Evolutionary conservation across 1,140 invertebrate genomes (phyloP).

Genomic region (Aphaenogaster floridana): DNA sequence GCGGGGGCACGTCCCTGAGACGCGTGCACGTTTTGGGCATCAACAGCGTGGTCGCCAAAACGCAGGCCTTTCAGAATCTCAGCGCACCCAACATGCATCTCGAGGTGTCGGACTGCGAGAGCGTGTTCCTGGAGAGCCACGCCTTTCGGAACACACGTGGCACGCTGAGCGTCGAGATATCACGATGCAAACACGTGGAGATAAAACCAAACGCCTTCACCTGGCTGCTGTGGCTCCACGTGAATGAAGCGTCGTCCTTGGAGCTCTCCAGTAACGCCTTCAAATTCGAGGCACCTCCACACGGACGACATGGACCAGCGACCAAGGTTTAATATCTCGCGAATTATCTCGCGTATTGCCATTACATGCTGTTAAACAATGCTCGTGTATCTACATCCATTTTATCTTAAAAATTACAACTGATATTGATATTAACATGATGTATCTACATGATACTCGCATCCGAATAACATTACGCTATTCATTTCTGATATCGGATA

Average conservation of each 20-base stretch:
- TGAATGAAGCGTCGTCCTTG: constrained; percentile 87
- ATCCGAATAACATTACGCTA: constrained; percentile 15
- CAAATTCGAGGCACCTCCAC: constrained; percentile 88
- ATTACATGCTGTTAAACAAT: constrained; percentile 7
- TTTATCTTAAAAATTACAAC: constrained; percentile 15
- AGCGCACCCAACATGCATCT: constrained; percentile 86
- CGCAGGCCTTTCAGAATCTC: constrained; percentile 87
- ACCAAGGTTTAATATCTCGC: constrained; percentile 85
- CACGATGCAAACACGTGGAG: constrained; percentile 87
- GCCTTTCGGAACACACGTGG: constrained; percentile 88
- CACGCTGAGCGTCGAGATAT: constrained; percentile 88
- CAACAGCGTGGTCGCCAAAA: constrained; percentile 85
- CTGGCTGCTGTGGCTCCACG: constrained; percentile 88
- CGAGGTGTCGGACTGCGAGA: constrained; percentile 87
- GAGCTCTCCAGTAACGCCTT: constrained; percentile 88
- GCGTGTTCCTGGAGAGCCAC: constrained; percentile 86
- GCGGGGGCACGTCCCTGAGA: constrained; percentile 83
- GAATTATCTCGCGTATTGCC: background rate
- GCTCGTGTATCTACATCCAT: background rate
- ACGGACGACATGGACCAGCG: constrained; percentile 87
- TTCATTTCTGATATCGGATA: constrained; percentile 40
- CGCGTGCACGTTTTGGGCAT: constrained; percentile 86
- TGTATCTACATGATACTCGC: background rate
- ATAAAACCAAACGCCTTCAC: constrained; percentile 89
- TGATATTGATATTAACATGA: constrained; percentile 8